Base-by-base conservation (phyloP, 2,797 vertebrate species). In the Podargus strigoides region DNA sequence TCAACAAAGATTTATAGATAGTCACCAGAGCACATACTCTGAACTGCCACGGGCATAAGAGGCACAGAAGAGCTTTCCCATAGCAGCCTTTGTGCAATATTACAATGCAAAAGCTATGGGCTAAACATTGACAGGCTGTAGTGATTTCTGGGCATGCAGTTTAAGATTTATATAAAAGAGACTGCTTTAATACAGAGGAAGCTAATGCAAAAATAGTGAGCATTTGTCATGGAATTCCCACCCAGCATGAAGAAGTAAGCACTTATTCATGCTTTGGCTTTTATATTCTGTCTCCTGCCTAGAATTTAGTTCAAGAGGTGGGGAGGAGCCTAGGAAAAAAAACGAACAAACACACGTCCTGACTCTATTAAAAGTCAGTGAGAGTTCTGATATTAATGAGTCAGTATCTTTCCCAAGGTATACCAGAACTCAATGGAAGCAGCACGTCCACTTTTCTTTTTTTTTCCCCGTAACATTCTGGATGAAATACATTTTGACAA, bases 101-200 rank as follows among this genome's bases (percentile, higher is more conserved):
- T 36, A 42, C 14, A 16, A 12, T 0, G 1, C 19, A 20, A 27
- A 79, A 89, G 41, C 32, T 39, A 56, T 0, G 0, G 52, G 56
- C 17, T 72, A 56, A 77, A 19, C 14, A 83, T 30, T 66, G 74
- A 15, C 32, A 81, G 52, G 21, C 2, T 80, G 60, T 36, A 55
- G 7, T 44, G n/a, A 82, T n/a, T 78, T 79, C 55, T 34, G 32
- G 28, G 17, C 8, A 12, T 17, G 30, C 50, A 74, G 32, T 36
- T 80, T 23, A 69, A 68, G 13, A 34, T 42, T 66, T 30, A 52
- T 7, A 8, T 21, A 76, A 47, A 34, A 32, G 32, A 82, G 56
- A 55, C 0, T 60, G 14, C 23, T 60, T 59, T 85, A 85, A 83
- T n/a, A 83, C 23, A 70, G 44, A 74, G 32, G 24, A 80, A 24